Evolutionary conservation across 2,888 invertebrate species (phyloP).

Genomic region (Tortricodes alternella): DNA sequence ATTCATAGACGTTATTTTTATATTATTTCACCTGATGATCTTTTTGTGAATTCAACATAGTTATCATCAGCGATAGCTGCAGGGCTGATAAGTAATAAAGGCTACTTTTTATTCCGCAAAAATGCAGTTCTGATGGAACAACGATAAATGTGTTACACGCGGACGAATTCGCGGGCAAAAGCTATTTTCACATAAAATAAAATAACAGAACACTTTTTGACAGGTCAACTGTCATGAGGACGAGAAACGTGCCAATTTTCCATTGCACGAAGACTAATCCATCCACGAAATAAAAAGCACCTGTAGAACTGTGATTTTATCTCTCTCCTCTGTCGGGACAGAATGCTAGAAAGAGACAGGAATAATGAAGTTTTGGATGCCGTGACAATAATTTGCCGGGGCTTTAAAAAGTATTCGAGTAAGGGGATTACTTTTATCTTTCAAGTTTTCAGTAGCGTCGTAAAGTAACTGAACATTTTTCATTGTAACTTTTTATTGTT

Average conservation of each 20-base stretch:
- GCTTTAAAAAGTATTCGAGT: background rate
- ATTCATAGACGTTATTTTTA: too few relatives aligned
- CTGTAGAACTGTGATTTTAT: background rate
- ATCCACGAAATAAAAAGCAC: background rate
- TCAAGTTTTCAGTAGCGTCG: constrained; percentile 6
- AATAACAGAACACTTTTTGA: background rate
- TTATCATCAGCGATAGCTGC: too few relatives aligned
- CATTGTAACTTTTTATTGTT: constrained; percentile 31
- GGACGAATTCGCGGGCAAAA: too few relatives aligned
- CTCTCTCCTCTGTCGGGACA: too few relatives aligned
- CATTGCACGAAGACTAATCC: background rate
- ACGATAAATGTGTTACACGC: too few relatives aligned
- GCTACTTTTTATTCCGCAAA: too few relatives aligned
- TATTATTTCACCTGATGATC: too few relatives aligned
- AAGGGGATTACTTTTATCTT: constrained; percentile 21
- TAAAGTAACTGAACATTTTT: constrained; percentile 25
- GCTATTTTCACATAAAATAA: background rate
- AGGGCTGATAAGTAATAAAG: too few relatives aligned
- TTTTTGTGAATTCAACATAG: too few relatives aligned
- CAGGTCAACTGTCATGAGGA: background rate
- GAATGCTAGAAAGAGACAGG: background rate
- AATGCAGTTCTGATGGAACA: too few relatives aligned
- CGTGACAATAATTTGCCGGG: background rate
- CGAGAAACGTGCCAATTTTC: background rate
- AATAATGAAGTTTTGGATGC: background rate